Conservation (phyloP, 1,140 invertebrate species). For the Drosophila paulistorum region DNA sequence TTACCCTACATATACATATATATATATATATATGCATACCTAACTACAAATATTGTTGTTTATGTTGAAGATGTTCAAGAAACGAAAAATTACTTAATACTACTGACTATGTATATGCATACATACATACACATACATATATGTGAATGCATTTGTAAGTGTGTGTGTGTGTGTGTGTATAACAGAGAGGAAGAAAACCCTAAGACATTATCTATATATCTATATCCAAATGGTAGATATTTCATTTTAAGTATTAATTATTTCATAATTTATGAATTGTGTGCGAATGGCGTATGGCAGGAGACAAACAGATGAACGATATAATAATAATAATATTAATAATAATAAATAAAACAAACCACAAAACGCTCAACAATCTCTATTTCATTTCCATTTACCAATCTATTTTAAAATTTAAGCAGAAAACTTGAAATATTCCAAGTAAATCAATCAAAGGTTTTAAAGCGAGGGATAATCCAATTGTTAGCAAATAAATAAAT, state of each 20-base stretch:
- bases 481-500: too few species aligned
- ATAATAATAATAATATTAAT: conserved; percentile 37
- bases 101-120: conserved; percentile 24
- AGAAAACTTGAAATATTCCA: too few species aligned
- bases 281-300: conserved; percentile 1
- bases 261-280: conserved; percentile 54
- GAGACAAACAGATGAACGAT: conserved; percentile 16
- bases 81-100: conserved; percentile 47
- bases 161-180: not conserved
- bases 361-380: not conserved
- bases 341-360: conserved; percentile 57
- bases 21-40: conserved; percentile 40
- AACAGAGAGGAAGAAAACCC: conserved; percentile 35
- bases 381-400: not conserved
- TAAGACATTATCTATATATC: conserved; percentile 73
- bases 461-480: too few species aligned
- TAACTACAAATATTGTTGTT: conserved; percentile 50
- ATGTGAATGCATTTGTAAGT: not conserved
- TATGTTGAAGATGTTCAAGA: conserved; percentile 38
- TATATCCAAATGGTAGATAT: conserved; percentile 44
- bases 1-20: conserved; percentile 16
- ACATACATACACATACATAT: conserved; percentile 14
- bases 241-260: conserved; percentile 52
- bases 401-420: too few species aligned
- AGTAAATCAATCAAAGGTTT: too few species aligned